phyloP scores from a whole-genome alignment of 2,888 invertebrate genomes.

The Phyllotreta cruciferae region DNA sequence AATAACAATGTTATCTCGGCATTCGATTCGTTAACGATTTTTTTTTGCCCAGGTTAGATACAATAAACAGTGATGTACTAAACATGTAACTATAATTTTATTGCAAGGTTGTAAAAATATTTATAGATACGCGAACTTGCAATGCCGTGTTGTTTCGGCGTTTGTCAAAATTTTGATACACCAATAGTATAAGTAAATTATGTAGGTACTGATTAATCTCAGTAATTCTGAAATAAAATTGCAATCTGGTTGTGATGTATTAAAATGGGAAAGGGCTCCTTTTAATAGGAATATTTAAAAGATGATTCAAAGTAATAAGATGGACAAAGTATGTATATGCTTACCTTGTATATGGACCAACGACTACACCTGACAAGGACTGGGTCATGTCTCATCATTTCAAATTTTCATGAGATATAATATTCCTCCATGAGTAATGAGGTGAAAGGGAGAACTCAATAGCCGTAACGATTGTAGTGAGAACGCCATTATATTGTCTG shows the following conservation, averaged over 20 bases:
- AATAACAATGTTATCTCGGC: slow-evolving; percentile 18
- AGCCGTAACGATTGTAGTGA: no score
- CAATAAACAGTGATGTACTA: slow-evolving; percentile 19
- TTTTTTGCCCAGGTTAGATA: slow-evolving; percentile 13
- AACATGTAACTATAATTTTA: slow-evolving; percentile 11
- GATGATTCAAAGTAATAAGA: background rate
- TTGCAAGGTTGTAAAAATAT: slow-evolving; percentile 21
- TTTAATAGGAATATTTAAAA: no score
- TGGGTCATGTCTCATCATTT: slow-evolving; percentile 38
- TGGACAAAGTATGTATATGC: slow-evolving; percentile 9
- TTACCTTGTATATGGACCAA: slow-evolving; percentile 50
- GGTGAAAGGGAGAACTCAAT: no score
- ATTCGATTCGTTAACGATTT: slow-evolving; percentile 13
- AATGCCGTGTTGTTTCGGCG: slow-evolving; percentile 1
- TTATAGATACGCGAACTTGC: background rate
- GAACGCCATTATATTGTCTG: no score
- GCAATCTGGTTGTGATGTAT: background rate
- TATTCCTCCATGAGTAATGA: no score
- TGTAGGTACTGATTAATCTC: background rate
- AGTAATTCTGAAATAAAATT: background rate
- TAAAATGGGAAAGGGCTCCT: no score
- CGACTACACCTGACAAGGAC: slow-evolving; percentile 38
- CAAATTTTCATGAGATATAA: background rate
- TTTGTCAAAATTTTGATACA: slow-evolving; percentile 3
- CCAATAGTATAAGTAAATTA: background rate